Evolutionary conservation across 2,797 vertebrate species (phyloP).

Genomic region (Tachyglossus aculeatus): DNA sequence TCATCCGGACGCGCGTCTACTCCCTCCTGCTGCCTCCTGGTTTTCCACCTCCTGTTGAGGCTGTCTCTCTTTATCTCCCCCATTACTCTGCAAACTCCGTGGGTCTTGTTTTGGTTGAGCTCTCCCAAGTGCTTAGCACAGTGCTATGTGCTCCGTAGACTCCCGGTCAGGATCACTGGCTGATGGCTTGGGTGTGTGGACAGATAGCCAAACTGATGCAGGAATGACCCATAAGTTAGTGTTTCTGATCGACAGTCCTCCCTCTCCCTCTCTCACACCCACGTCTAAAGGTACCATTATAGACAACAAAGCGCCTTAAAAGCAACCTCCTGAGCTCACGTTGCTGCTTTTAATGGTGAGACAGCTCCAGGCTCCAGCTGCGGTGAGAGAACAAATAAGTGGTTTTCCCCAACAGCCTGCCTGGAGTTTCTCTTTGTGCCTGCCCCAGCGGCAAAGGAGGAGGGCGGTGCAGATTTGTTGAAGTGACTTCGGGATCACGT

Average conservation of each 20-base stretch:
- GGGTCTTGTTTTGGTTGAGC: no score
- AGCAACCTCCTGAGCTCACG: slow-evolving; percentile 31
- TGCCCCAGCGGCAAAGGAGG: background rate
- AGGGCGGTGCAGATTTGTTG: background rate
- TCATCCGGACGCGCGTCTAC: no score
- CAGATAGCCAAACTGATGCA: background rate
- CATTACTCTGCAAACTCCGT: no score
- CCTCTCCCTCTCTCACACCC: no score
- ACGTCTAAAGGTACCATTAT: slow-evolving; percentile 33
- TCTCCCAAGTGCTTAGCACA: no score
- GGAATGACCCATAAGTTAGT: background rate
- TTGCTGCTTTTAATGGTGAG: slow-evolving; percentile 44
- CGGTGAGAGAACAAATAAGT: slow-evolving; percentile 46
- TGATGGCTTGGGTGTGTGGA: background rate
- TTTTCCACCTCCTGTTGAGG: no score
- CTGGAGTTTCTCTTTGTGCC: background rate
- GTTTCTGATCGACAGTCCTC: background rate
- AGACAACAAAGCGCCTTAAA: slow-evolving; percentile 56
- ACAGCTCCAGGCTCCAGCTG: slow-evolving; percentile 40
- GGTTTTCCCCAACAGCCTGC: slow-evolving; percentile 29
- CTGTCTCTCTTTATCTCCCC: no score
- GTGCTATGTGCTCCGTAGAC: no score
- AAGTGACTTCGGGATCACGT: slow-evolving; percentile 9
- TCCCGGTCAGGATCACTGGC: no score
- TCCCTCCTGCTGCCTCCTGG: no score